Base-by-base conservation (phyloP, 2,113 vertebrate species). In the Microcebus jonahi region DNA sequence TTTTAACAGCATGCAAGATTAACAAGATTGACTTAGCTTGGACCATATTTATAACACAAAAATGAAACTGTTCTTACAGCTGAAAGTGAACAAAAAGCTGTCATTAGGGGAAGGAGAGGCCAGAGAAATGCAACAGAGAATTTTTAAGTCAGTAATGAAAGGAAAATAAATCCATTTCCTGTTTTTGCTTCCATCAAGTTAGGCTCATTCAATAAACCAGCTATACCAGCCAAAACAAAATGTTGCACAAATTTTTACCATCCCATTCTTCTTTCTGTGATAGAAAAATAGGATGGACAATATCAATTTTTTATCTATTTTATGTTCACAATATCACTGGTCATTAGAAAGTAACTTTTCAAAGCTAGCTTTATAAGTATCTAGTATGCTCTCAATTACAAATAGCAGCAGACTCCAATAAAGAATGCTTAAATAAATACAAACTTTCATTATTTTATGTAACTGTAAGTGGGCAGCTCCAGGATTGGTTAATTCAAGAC, bases 131-230 rank as follows among this genome's bases (percentile, higher is more conserved):
- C 39, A 93, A 61, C 31, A 45, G 36, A 82, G 79, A 55, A 76
- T 85, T 50, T 68, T 88, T 18, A 93, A 93, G 25, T 79, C 73
- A 48, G n/a, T 5, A 6, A 81, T 18, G 14, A 50, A 82, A 73
- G 77, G 63, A 89, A 96, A 95, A 91, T 57, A 86, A 95, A 3
- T 55, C 36, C 39, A 57, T 75, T 91, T 85, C 83, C 73, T 93
- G n/a, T 50, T 86, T 96, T 88, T 65, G 73, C n/a, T 81, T 96
- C 45, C 21, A 25, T 42, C 88, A 39, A 76, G 10, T 94, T 89
- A 90, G 73, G n/a, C 25, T 27, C 63, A 31, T 92, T 95, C 36
- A 31, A 84, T 93, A 92, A 70, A 70, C n/a, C 42, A 65, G 20
- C 42, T 57, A 17, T 15, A 61, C 13, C 94, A 95, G 50, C 50